Evolutionary conservation across 2,888 invertebrate genomes (phyloP), one percentile per base, ranked within the genome.

Genomic region (Dichetophora obliterata): DNA sequence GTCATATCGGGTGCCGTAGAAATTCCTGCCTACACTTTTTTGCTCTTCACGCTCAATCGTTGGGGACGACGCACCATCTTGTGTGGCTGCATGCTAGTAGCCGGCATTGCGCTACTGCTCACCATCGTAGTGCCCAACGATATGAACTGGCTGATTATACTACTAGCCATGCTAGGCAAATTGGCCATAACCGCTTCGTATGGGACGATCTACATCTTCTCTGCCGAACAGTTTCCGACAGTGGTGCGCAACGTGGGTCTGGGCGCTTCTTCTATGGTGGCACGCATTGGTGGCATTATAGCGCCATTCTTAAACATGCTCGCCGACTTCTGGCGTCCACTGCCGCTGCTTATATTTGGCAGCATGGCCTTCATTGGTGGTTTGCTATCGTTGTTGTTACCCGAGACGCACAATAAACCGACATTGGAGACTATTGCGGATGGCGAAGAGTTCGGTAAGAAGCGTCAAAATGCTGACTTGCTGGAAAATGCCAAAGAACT

Each of bases 231-330:
- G 85, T 94, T 94, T 83, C 94, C 94, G 19, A 94, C 94, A 8
- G 93, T 93, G 19, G 92, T 94, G 59, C 91, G 97, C 71, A 97
- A 96, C 86, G 94, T 95, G 54, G 97, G 95, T 0, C 93, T 97
- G 74, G 97, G 97, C 0, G 91, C 95, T 11, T 93, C 96, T 34
- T 97, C 96, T 0, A 96, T 96, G 91, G 94, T 94, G 77, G 97
- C 97, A 0, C 92, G 97, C 82, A 91, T 97, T 79, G 97, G 97
- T 31, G 89, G 89, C 5, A 89, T 89, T 77, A 76, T 88, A 78
- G 88, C 97, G 1, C 96, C 97, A 0, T 96, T 94, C 84, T 92
- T 97, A 2, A 95, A 95, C 19, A 92, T 93, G n/a, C 86, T 95
- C 80, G 90, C 90, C 24, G 86, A 89, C 50, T 90, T 92, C 0